These are phyloP conservation scores for Hesperia comma DNA, from an alignment of 2,888 invertebrate species.

Conservation along the genomic window DNA sequence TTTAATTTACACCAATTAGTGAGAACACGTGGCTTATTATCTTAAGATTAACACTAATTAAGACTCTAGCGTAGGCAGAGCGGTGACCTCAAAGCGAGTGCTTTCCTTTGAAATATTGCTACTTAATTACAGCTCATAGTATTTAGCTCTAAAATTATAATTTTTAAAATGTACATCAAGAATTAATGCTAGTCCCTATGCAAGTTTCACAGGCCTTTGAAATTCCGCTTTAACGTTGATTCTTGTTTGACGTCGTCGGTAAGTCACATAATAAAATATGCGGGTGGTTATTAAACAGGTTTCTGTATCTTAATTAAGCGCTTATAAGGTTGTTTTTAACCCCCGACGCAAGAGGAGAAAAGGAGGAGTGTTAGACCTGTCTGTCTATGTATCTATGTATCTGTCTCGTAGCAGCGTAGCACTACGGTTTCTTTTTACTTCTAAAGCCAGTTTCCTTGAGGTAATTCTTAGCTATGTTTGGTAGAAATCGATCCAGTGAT, in stretches of 20 bases:
- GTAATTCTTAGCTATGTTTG: no score
- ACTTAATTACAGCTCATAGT: slow-evolving; percentile 64
- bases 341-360: no score
- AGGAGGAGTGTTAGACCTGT: no score
- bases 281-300: neutral
- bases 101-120: slow-evolving; percentile 68
- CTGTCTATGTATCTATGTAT: no score
- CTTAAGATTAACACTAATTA: slow-evolving; percentile 80
- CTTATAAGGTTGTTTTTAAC: neutral
- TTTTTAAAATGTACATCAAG: slow-evolving; percentile 32
- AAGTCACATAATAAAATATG: slow-evolving; percentile 8
- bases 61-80: slow-evolving; percentile 60
- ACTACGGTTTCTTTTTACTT: no score
- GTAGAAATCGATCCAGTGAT: no score
- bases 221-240: slow-evolving; percentile 32
- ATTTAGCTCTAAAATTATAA: slow-evolving; percentile 42
- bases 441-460: no score
- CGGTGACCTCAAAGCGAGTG: slow-evolving; percentile 69
- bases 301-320: neutral
- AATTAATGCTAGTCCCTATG: slow-evolving; percentile 9
- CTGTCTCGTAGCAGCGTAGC: no score
- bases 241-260: slow-evolving; percentile 18
- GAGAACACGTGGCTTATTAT: slow-evolving; percentile 75
- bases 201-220: slow-evolving; percentile 38
- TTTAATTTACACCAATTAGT: slow-evolving; percentile 72